A percentile compares a stretch with the other conserved stretches of the same genome.
Evolutionary conservation across 1,140 invertebrate genomes (phyloP).

Genomic region (Stratiolaelaps scimitus): DNA sequence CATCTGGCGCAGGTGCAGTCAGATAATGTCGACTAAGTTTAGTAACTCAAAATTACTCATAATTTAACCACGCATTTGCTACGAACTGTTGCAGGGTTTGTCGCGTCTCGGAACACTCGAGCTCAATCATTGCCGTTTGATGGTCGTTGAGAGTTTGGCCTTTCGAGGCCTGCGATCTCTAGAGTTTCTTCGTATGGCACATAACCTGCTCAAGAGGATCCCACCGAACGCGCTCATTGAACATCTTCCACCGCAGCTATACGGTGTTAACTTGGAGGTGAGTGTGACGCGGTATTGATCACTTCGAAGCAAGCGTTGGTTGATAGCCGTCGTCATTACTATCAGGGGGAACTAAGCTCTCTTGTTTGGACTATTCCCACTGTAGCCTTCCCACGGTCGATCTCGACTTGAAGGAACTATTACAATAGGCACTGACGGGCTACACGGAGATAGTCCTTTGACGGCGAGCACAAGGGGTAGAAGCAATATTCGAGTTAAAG

Average conservation of each 20-base stretch:
- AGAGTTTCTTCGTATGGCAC: slow-evolving; percentile 19
- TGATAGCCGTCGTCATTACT: no score
- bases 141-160: neutral
- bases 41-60: no score
- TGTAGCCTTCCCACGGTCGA: no score
- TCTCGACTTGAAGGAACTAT: no score
- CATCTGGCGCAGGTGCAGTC: no score
- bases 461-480: no score
- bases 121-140: slow-evolving; percentile 7
- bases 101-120: slow-evolving; percentile 6
- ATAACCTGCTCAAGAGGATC: slow-evolving; percentile 13
- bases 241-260: slow-evolving; percentile 20
- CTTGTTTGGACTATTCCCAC: slow-evolving; percentile 34
- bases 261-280: slow-evolving; percentile 21
- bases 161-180: slow-evolving; percentile 22
- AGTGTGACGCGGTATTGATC: neutral
- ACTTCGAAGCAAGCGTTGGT: no score
- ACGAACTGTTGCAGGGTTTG: slow-evolving; percentile 1
- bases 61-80: neutral
- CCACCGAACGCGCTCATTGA: slow-evolving; percentile 1
- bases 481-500: no score
- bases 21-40: no score
- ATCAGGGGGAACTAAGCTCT: no score
- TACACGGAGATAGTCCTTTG: no score
- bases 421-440: no score